phyloP scores from a whole-genome alignment of 2,113 vertebrate genomes.

The Zootoca vivipara region DNA sequence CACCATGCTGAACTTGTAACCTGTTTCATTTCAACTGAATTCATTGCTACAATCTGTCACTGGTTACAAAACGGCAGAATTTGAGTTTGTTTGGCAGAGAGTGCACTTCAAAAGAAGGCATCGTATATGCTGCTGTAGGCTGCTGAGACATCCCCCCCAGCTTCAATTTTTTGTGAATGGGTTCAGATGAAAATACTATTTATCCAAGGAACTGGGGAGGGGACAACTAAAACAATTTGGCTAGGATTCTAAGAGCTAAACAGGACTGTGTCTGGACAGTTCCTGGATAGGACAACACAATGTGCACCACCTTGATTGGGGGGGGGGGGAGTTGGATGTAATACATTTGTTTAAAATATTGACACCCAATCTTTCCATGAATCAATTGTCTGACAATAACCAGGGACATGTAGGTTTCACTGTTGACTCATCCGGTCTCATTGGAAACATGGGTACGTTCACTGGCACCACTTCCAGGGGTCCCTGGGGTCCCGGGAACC shows the following conservation, averaged over 20 bases:
- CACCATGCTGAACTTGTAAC: conserved; percentile 9
- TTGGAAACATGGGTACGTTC: background rate
- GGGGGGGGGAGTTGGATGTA: too few relatives aligned
- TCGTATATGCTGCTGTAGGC: background rate
- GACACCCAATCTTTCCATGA: background rate
- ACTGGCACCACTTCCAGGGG: too few relatives aligned
- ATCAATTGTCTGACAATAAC: background rate
- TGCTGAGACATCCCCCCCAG: background rate
- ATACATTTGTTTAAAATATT: background rate
- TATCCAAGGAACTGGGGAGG: background rate
- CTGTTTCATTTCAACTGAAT: background rate
- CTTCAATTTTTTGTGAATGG: conserved; percentile 2
- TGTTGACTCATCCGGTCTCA: background rate
- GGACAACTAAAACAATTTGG: background rate
- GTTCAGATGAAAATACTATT: conserved; percentile 1
- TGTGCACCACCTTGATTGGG: too few relatives aligned
- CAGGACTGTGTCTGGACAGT: too few relatives aligned
- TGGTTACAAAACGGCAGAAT: background rate
- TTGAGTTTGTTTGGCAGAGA: conserved; percentile 9
- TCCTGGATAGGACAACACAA: too few relatives aligned
- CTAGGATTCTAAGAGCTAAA: background rate
- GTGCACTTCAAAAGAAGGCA: background rate
- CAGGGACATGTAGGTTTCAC: background rate
- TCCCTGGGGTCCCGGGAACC: too few relatives aligned
- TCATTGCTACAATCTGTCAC: conserved; percentile 13